A percentile compares a stretch with the other conserved stretches of the same genome.
These are phyloP conservation scores for Agriotes lineatus DNA, from an alignment of 2,888 invertebrate species.

Conservation along the genomic window DNA sequence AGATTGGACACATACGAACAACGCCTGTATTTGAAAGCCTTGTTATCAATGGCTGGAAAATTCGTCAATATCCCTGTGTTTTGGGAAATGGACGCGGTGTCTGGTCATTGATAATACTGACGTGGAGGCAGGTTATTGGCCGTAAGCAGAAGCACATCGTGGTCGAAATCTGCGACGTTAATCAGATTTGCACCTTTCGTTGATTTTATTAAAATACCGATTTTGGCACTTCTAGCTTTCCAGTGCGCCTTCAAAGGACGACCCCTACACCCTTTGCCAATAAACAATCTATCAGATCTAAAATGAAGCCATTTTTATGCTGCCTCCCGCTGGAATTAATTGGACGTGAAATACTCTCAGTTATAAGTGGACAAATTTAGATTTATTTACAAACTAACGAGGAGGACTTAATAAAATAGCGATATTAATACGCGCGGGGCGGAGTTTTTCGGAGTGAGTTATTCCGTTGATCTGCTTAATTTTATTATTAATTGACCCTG, in stretches of 20 bases:
- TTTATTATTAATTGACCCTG: neutral
- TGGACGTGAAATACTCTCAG: neutral
- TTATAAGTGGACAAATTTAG: neutral
- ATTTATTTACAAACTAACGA: neutral
- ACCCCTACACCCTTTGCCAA: too few species aligned
- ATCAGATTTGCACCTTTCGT: neutral
- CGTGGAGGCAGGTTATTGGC: conserved; percentile 10
- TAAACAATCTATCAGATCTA: neutral
- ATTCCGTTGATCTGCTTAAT: neutral
- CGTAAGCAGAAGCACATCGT: neutral
- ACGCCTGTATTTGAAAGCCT: neutral
- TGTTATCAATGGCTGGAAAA: conserved; percentile 14
- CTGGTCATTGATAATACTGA: conserved; percentile 11
- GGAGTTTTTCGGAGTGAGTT: neutral
- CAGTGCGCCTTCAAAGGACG: too few species aligned
- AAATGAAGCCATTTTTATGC: neutral
- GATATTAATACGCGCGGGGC: neutral
- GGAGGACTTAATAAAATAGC: neutral
- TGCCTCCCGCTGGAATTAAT: neutral
- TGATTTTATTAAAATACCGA: neutral
- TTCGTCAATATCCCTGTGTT: conserved; percentile 16
- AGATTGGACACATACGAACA: conserved; percentile 9
- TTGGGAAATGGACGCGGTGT: conserved; percentile 16
- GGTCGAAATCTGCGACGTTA: conserved; percentile 1
- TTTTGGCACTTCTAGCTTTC: neutral